Base-by-base conservation (phyloP, 2,113 vertebrate species). In the Bufo bufo region DNA sequence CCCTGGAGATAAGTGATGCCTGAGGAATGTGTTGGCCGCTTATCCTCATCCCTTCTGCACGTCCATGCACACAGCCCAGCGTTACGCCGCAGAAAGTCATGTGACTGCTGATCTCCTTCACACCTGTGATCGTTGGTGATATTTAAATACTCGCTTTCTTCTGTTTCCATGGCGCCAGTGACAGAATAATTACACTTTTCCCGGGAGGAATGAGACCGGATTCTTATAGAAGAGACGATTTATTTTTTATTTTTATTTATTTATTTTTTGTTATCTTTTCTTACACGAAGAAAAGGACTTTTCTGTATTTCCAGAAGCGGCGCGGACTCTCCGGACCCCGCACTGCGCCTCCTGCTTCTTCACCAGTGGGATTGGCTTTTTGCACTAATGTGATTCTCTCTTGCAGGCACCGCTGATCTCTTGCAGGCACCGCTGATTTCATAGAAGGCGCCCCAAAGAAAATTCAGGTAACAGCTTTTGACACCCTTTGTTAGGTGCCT, bases 181-280 rank as follows among this genome's bases (percentile, higher is more conserved):
- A 87, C 85, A 87, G 20, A 81, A 87, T 87, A 87, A 87, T 87
- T 87, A 81, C 47, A 20, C 49, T n/a, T 87, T 80, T 87, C 47
- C 12, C 8, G 33, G 77, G 5, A 56, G 61, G 71, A 66, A 54
- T 45, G 45, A 77, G 50, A 52, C 74, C 23, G 72, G 72, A n/a
- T 85, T 85, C 54, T 77, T 85, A 43, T 63, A n/a, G 54, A 33
- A 43, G 23, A 2, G 33, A 33, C 33, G 33, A 33, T 33, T 33
- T 33, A 33, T 33, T 33, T 33, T 33, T 33, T 33, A 33, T 33
- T 33, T 33, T 33, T 33, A 33, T 33, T 33, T 33, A 33, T 33
- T 33, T 4, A 10, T 10, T 9, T 79, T 79, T 59, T 5, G 4
- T 59, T 8, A 3, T 33, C 33, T 16, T 33, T 23, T 56, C 8